These are phyloP conservation scores for Lordiphosa mommai DNA, from an alignment of 1,140 invertebrate species.

Conservation along the genomic window DNA sequence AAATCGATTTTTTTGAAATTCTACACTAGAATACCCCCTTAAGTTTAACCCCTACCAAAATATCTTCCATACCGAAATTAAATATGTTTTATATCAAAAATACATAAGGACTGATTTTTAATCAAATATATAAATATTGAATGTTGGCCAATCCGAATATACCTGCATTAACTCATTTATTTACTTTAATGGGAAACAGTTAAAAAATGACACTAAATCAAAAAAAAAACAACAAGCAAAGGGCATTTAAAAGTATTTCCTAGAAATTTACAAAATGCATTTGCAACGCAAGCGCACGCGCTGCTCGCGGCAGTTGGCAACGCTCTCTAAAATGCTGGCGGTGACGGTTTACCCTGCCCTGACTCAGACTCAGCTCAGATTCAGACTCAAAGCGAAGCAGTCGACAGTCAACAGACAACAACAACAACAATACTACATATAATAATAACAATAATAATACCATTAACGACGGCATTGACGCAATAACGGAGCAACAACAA, in stretches of 20 bases:
- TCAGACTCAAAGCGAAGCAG: slow-evolving; percentile 3
- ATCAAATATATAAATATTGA: too few relatives aligned
- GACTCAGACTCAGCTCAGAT: too few relatives aligned
- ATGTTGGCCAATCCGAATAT: too few relatives aligned
- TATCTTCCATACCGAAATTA: too few relatives aligned
- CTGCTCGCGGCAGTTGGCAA: slow-evolving; percentile 1
- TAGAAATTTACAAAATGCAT: slow-evolving; percentile 26
- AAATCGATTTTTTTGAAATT: too few relatives aligned
- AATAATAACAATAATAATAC: slow-evolving; percentile 33
- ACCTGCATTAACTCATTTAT: not conserved
- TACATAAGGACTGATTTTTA: too few relatives aligned
- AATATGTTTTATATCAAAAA: too few relatives aligned
- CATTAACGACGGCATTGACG: slow-evolving; percentile 36
- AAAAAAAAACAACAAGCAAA: slow-evolving; percentile 11
- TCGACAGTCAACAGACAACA: slow-evolving; percentile 18
- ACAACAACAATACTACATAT: slow-evolving; percentile 28
- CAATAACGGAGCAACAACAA: slow-evolving; percentile 22
- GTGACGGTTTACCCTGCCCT: too few relatives aligned
- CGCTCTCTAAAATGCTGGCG: not conserved
- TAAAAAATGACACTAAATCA: not conserved
- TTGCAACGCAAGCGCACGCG: slow-evolving; percentile 36
- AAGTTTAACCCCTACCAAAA: too few relatives aligned
- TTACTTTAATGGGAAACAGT: too few relatives aligned
- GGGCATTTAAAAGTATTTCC: not conserved
- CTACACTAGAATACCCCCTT: too few relatives aligned